phyloP scores from a whole-genome alignment of 2,888 invertebrate species.

The Sussaba pulchella region DNA sequence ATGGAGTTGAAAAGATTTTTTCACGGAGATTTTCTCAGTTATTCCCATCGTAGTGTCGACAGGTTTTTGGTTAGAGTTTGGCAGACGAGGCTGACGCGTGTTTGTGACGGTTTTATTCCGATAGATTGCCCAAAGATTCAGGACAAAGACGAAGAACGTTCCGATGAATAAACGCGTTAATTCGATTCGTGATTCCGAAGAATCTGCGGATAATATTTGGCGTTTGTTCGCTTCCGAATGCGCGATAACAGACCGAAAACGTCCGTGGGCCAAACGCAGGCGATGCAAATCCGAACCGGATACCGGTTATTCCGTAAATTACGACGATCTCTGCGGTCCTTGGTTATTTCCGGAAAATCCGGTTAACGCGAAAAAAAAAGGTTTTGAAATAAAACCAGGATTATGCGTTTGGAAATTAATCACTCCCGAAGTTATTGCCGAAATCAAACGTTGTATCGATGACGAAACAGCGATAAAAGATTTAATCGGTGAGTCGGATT shows the following conservation, averaged over 20 bases:
- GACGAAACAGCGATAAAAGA: conserved; percentile 69
- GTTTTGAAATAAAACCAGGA: conserved; percentile 63
- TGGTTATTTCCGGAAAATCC: conserved; percentile 72
- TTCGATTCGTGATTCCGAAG: neutral
- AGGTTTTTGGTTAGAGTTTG: conserved; percentile 32
- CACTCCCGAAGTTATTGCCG: conserved; percentile 69
- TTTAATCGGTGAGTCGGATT: conserved; percentile 73
- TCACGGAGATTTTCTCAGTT: conserved; percentile 39
- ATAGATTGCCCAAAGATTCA: neutral
- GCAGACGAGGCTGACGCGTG: conserved; percentile 14
- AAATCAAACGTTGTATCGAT: conserved; percentile 71
- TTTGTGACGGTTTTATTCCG: neutral
- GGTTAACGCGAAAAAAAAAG: conserved; percentile 60
- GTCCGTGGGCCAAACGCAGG: neutral
- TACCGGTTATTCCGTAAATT: conserved; percentile 71
- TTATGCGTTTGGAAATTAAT: conserved; percentile 76
- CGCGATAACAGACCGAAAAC: neutral
- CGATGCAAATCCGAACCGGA: conserved; percentile 68
- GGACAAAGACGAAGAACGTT: too few relatives aligned
- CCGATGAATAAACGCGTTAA: neutral
- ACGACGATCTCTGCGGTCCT: conserved; percentile 76
- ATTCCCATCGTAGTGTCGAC: conserved; percentile 12
- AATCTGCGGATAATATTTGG: conserved; percentile 35
- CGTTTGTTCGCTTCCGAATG: conserved; percentile 48
- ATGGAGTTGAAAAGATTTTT: conserved; percentile 61